Evolutionary conservation across 92 coral and sea anemone species (phyloP).

Genomic region (Phenganax subtilis): DNA sequence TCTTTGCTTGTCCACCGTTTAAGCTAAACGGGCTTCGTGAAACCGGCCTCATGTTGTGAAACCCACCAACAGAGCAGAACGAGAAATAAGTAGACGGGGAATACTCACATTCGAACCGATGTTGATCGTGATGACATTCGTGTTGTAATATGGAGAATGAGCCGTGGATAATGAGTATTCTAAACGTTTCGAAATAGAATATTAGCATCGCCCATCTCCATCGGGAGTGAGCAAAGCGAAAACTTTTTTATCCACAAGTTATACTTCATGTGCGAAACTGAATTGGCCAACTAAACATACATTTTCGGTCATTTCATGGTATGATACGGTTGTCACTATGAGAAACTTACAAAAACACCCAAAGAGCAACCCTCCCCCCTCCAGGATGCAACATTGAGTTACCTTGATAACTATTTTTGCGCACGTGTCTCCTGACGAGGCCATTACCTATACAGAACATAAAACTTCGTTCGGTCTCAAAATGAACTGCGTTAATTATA

Average conservation of each 20-base stretch:
- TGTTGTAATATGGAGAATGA: conserved; percentile 66
- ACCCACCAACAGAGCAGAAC: background rate
- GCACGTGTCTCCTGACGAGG: conserved; percentile 93
- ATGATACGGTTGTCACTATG: background rate
- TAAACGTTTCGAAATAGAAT: conserved; percentile 23
- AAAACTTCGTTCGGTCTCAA: background rate
- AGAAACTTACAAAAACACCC: no score
- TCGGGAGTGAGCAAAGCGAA: background rate
- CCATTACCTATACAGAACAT: conserved; percentile 64
- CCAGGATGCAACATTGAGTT: background rate
- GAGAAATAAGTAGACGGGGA: background rate
- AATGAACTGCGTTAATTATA: background rate
- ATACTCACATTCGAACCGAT: conserved; percentile 70
- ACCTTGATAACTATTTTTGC: conserved; percentile 84
- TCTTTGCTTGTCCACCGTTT: no score
- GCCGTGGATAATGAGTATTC: conserved; percentile 85
- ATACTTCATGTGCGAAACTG: background rate
- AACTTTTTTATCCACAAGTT: no score
- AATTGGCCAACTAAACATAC: background rate
- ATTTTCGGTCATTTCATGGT: background rate
- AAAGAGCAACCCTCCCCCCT: no score
- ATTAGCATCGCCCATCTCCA: background rate
- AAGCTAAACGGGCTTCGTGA: no score
- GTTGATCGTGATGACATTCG: conserved; percentile 81
- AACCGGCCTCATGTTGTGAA: no score